Base-by-base conservation (phyloP, 2,888 invertebrate species). In the Agriotes lineatus region DNA sequence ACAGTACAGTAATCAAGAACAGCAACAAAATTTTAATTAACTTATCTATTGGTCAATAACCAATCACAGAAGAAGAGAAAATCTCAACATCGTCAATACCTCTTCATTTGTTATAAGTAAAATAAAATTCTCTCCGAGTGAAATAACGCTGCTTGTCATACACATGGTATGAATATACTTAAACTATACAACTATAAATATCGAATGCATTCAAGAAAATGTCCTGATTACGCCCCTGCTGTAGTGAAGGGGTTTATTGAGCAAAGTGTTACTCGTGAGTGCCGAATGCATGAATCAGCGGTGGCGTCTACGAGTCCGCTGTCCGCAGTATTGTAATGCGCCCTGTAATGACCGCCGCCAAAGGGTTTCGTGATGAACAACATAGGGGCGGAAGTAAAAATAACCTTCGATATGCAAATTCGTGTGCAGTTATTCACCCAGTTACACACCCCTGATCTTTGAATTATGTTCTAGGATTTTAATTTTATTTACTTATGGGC, bases 401-500 rank as follows among this genome's bases (percentile, higher is more conserved):
- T 82, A 82, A 82, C 80, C 81, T 82, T 80, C 81, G 79, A 81
- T 82, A 82, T 83, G 83, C 82, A 83, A 82, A 83, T 83, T 79
- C 80, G 76, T 78, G 78, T 76, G 79, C 80, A 81, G 82, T 83
- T 82, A 81, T 81, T 82, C 82, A 82, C 80, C 80, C 82, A 82
- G 81, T 82, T 82, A 81, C 77, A 79, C 81, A 80, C 81, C 81
- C 82, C 67, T 71, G 39, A 54, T 30, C 66, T 48, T 12, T 66
- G 61, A 76, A 69, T 74, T 75, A 77, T 74, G 72, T 57, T 73
- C 70, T 70, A 61, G 72, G 73, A 75, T 78, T 78, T 77, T 77
- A 77, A 78, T 79, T 78, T 77, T 80, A 80, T 80, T 69, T 69
- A 69, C 71, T 64, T 67, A 64, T 62, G 57, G 58, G 69, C 60